Base-by-base conservation (phyloP, 2,888 invertebrate species). In the Limnephilus rhombicus region DNA sequence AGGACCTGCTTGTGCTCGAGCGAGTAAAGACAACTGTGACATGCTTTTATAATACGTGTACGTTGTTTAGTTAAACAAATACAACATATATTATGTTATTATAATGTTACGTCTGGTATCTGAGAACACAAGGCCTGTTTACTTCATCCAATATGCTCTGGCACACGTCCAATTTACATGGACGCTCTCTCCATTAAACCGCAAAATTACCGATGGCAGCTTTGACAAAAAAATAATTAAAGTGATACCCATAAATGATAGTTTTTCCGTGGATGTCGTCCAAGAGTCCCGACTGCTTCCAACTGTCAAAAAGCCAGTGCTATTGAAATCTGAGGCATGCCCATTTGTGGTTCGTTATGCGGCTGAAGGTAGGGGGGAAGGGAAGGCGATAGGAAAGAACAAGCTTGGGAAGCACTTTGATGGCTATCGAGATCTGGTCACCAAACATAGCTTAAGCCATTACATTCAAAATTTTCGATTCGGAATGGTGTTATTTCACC, bases 11-110 rank as follows among this genome's bases (percentile, higher is more conserved):
- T 68, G 9, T 68, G 68, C 68, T 68, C 68, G 68, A 68, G 68
- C 68, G 68, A 68, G 68, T 68, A 68, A n/a, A 68, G 68, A 68
- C 68, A 68, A 68, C 68, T 68, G 68, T 2, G 68, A 68, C 68
- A n/a, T 68, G 68, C 68, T 68, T 68, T 68, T 68, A n/a, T 68
- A 68, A n/a, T n/a, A 68, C 68, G 68, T 68, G 68, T 68, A 68
- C 68, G 68, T n/a, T 68, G 9, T 68, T 68, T 68, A 68, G 68
- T 68, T 68, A 68, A 68, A 68, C 68, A 68, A 68, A 68, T 68
- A 68, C 9, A 68, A 68, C 24, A 68, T 68, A 68, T 68, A 68
- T 68, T 24, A 68, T 68, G 24, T 68, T 68, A 68, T 68, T 68
- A 68, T 68, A 24, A 24, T 68, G 68, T 68, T 7, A 68, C 1